These are phyloP conservation scores for Etheostoma nigrum DNA, from an alignment of 2,797 vertebrate genomes.

Conservation along the genomic window DNA sequence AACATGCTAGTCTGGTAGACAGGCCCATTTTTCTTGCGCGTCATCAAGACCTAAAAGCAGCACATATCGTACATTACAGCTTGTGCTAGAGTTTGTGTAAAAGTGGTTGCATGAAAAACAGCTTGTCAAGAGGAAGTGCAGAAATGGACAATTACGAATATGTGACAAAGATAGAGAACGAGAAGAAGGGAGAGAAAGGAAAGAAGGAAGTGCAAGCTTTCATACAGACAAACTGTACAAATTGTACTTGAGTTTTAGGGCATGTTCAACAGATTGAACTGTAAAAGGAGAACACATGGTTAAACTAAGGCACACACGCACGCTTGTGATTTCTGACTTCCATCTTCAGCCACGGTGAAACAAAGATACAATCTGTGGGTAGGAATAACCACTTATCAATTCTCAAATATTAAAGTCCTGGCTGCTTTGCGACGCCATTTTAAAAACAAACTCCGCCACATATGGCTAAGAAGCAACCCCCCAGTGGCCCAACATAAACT, in stretches of 20 bases:
- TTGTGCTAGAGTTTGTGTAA: background rate
- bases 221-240: background rate
- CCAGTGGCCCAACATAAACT: too few species aligned
- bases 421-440: background rate
- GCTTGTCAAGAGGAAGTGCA: conserved; percentile 37
- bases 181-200: too few species aligned
- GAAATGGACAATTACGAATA: background rate
- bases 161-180: background rate
- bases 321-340: too few species aligned
- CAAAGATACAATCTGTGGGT: background rate
- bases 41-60: conserved; percentile 13
- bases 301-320: background rate
- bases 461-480: too few species aligned
- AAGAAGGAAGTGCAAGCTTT: background rate
- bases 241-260: background rate
- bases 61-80: background rate
- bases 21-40: background rate
- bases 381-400: background rate
- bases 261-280: too few species aligned
- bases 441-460: background rate
- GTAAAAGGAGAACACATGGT: background rate
- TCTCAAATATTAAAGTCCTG: background rate
- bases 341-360: background rate
- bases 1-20: background rate
- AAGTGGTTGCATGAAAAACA: background rate